Evolutionary conservation across 2,888 invertebrate species (phyloP).

Genomic region (Lycia hirtaria): DNA sequence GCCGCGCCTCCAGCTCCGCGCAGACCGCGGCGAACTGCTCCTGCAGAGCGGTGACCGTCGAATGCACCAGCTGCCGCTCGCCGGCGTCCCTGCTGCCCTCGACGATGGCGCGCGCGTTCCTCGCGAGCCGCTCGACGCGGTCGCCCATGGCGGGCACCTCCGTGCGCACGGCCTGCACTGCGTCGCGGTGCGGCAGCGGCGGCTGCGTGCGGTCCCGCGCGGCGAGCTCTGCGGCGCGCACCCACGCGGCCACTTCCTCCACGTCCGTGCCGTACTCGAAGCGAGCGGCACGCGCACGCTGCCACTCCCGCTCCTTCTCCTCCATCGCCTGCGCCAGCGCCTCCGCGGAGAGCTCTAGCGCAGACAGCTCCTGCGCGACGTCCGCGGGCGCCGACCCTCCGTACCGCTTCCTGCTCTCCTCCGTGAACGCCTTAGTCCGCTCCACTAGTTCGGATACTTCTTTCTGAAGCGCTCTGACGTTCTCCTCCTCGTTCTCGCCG

Average conservation of each 20-base stretch:
- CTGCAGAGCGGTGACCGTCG: conserved; percentile 90
- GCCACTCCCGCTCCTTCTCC: conserved; percentile 94
- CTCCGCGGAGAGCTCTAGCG: conserved; percentile 93
- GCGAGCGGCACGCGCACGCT: conserved; percentile 92
- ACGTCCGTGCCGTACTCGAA: conserved; percentile 92
- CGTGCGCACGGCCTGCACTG: conserved; percentile 90
- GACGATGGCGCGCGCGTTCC: conserved; percentile 91
- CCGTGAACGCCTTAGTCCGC: conserved; percentile 85
- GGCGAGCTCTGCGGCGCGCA: conserved; percentile 92
- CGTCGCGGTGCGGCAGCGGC: conserved; percentile 91
- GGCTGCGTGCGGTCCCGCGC: conserved; percentile 92
- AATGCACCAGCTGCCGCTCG: conserved; percentile 90
- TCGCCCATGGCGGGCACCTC: conserved; percentile 90
- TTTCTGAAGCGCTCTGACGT: conserved; percentile 84
- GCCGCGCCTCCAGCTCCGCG: conserved; percentile 92
- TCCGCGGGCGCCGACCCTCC: conserved; percentile 90
- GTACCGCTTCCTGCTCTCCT: conserved; percentile 87
- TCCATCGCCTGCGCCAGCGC: conserved; percentile 92
- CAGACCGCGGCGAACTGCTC: conserved; percentile 92
- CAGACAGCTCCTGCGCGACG: conserved; percentile 91
- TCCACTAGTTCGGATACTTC: conserved; percentile 85
- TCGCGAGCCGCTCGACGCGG: conserved; percentile 90
- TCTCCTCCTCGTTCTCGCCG: conserved; percentile 88
- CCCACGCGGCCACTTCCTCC: conserved; percentile 93
- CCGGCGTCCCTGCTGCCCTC: conserved; percentile 92